Conservation (phyloP, 2,797 vertebrate species). For the Ibycter americanus region DNA sequence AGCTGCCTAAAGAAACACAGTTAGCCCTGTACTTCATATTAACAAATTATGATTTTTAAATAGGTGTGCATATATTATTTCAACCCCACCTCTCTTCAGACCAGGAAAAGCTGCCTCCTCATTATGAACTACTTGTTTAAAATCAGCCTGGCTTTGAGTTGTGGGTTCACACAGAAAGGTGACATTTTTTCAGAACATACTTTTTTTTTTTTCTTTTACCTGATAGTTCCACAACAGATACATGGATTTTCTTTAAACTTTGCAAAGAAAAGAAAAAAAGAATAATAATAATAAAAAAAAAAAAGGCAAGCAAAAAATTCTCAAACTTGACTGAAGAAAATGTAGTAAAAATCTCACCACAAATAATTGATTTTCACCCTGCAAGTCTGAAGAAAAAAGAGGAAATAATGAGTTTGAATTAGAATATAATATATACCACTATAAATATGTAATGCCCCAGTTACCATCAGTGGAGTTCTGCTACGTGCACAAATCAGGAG, state of each 20-base stretch:
- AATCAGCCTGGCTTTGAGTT: neutral
- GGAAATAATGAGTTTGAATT: accelerated
- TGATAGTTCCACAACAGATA: neutral
- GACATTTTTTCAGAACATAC: neutral
- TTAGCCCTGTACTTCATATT: neutral
- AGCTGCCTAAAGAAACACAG: neutral
- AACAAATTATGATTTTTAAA: neutral
- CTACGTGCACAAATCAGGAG: neutral
- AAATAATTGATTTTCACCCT: neutral
- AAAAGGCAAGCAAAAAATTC: too few relatives aligned
- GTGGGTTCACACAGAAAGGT: neutral
- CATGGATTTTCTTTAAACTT: neutral
- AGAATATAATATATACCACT: neutral
- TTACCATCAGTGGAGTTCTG: neutral
- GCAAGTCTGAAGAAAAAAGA: neutral
- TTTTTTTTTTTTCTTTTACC: neutral
- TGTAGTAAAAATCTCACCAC: neutral
- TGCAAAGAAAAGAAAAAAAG: neutral
- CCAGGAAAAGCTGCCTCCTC: neutral
- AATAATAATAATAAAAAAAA: neutral
- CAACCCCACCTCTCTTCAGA: neutral
- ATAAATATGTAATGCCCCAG: neutral
- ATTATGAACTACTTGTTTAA: neutral
- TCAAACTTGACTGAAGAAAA: neutral
- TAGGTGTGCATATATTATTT: neutral